Conservation (phyloP, 2,797 vertebrate genomes). For the Gadopsis bispinosus region DNA sequence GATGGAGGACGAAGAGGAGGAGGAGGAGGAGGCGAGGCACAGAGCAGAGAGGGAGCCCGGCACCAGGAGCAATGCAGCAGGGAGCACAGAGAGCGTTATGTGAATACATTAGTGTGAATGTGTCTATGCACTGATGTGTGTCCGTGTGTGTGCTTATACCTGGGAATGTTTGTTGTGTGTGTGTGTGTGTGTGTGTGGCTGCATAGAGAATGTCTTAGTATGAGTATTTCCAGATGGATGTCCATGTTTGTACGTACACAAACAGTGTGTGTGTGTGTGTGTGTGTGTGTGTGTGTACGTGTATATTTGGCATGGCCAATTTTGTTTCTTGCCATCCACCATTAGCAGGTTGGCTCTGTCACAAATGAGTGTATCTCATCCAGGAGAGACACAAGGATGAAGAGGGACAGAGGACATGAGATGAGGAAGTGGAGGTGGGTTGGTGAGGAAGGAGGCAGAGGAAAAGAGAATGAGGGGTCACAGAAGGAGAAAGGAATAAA, state of each 20-base stretch:
- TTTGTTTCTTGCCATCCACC: constrained; percentile 91
- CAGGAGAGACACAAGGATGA: constrained; percentile 66
- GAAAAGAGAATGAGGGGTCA: constrained; percentile 24
- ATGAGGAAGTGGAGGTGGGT: constrained; percentile 33
- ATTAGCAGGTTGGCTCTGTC: constrained; percentile 95
- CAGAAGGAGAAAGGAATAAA: neutral
- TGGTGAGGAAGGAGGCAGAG: neutral
- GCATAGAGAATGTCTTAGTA: constrained; percentile 34
- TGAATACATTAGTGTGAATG: constrained; percentile 69
- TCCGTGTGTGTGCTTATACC: constrained; percentile 35
- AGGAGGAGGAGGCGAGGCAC: constrained; percentile 80
- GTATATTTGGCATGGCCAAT: constrained; percentile 64
- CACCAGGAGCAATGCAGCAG: constrained; percentile 91
- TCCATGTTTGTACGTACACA: constrained; percentile 52
- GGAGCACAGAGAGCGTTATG: constrained; percentile 78
- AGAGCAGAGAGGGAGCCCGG: constrained; percentile 87
- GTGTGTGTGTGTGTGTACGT: constrained; percentile 13
- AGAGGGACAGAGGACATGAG: constrained; percentile 42
- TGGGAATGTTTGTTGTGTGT: constrained; percentile 32
- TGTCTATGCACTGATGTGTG: constrained; percentile 53
- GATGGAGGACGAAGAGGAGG: constrained; percentile 87
- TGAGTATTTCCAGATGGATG: constrained; percentile 56
- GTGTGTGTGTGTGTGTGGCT: constrained; percentile 21
- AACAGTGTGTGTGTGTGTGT: constrained; percentile 22
- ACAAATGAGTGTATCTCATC: constrained; percentile 91